A percentile compares a stretch with the other conserved stretches of the same genome.
Conservation (phyloP, 2,888 invertebrate genomes). For the Pinctada fucata region DNA sequence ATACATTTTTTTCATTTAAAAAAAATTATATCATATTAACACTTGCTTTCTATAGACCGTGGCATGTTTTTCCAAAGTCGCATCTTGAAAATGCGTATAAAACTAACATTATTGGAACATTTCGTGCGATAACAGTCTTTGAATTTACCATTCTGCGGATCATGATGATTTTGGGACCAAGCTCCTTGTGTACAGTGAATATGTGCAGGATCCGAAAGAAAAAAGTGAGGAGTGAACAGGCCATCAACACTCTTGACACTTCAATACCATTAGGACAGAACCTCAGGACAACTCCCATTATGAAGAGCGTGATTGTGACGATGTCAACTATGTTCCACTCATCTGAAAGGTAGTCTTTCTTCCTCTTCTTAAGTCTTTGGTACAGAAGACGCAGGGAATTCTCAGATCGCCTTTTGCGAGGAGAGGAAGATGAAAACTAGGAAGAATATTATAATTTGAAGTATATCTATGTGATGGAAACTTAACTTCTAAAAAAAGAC, state of each 20-base stretch:
- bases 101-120: no score
- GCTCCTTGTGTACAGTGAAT: constrained; percentile 68
- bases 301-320: constrained; percentile 62
- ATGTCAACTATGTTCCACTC: constrained; percentile 73
- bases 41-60: no score
- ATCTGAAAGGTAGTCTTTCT: constrained; percentile 46
- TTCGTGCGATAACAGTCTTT: no score
- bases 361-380: constrained; percentile 20
- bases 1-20: no score
- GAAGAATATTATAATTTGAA: no score
- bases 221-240: constrained; percentile 71
- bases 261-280: constrained; percentile 55
- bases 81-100: background rate
- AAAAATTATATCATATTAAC: no score
- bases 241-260: constrained; percentile 71
- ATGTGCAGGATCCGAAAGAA: constrained; percentile 71
- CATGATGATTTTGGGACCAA: constrained; percentile 74
- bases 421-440: no score
- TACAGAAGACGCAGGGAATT: background rate
- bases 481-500: no score
- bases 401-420: no score
- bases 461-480: no score
- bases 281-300: constrained; percentile 63
- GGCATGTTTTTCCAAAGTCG: no score
- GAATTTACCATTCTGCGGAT: constrained; percentile 68